Base-by-base conservation (phyloP, 2,797 vertebrate species). In the Acipenser oxyrinchus region DNA sequence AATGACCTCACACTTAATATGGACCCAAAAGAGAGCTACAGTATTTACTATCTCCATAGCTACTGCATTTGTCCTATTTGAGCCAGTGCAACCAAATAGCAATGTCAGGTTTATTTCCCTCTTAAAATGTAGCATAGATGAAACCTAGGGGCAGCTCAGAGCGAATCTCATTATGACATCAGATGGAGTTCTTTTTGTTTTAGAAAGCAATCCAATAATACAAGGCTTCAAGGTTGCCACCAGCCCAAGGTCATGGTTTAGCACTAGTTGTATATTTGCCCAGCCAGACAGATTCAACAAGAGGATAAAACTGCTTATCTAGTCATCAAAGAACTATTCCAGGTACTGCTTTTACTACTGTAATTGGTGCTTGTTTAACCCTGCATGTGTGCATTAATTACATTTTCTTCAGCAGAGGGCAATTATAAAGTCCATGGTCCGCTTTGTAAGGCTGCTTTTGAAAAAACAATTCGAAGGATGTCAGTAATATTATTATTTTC, bases 151-250 rank as follows among this genome's bases (percentile, higher is more conserved):
- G 60, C 73, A 74, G 70, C 71, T 72, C 76, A 77, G 75, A 76
- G 76, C 59, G 7, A 73, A 60, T 70, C 49, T 60, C 72, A 81
- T 77, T 83, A 81, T 74, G 79, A 77, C 79, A 80, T 82, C 37
- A 37, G 37, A 37, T 37, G 37, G 37, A 37, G 37, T 83, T 80
- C 77, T 62, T 51, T 78, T 74, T 76, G 72, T 49, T 66, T 66
- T 59, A 15, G 53, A 23, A 64, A 15, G 62, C 82, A 87, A 82
- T 86, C 77, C 86, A 87, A 86, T 83, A 87, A 83, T 78, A 78
- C 74, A 75, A 71, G 80, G 72, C 81, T 77, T 78, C 79, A 82
- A 83, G 84, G 84, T 85, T 76, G 62, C 71, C 71, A 66, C 70
- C 6, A 65, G 81, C 78, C 80, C 83, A 86, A 86, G 83, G 88